Evolutionary conservation across 2,888 invertebrate species (phyloP).

Genomic region (Drosophila kambysellisi): DNA sequence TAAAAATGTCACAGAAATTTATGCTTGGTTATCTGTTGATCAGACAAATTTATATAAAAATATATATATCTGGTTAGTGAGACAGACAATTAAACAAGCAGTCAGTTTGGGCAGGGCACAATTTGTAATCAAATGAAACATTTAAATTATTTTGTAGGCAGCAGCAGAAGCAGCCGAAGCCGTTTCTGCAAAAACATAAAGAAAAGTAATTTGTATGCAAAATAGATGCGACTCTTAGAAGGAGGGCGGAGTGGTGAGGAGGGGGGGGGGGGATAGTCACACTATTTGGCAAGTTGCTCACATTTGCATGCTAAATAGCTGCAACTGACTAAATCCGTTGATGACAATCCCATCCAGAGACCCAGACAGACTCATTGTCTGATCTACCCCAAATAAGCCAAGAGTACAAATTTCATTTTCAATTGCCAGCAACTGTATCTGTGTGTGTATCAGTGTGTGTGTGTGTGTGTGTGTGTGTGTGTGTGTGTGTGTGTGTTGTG

Average conservation of each 20-base stretch:
- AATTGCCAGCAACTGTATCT: conserved; percentile 41
- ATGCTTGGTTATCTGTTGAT: conserved; percentile 21
- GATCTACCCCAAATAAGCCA: conserved; percentile 46
- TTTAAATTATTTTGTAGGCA: conserved; percentile 77
- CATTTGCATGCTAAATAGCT: conserved; percentile 79
- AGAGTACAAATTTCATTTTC: conserved; percentile 67
- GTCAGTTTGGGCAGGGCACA: conserved; percentile 37
- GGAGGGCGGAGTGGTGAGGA: too few relatives aligned
- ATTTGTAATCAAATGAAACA: conserved; percentile 78
- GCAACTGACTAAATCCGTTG: conserved; percentile 66
- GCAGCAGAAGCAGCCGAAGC: conserved; percentile 1
- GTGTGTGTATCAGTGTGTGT: conserved; percentile 1
- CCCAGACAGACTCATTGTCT: conserved; percentile 49
- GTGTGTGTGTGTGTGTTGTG: not conserved
- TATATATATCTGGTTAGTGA: conserved; percentile 14
- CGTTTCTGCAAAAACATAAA: conserved; percentile 64
- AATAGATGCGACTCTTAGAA: conserved; percentile 56
- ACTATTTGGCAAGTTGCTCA: conserved; percentile 63
- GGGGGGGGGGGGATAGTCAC: conserved; percentile 3
- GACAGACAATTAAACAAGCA: conserved; percentile 49
- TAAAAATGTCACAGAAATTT: conserved; percentile 17
- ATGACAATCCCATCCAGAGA: conserved; percentile 43
- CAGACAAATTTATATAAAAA: conserved; percentile 1
- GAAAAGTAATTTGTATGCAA: conserved; percentile 81
- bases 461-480: not conserved